A percentile compares a stretch with the other conserved stretches of the same genome.
Conservation (phyloP, 2,113 vertebrate species). For the Urocitellus parryii region DNA sequence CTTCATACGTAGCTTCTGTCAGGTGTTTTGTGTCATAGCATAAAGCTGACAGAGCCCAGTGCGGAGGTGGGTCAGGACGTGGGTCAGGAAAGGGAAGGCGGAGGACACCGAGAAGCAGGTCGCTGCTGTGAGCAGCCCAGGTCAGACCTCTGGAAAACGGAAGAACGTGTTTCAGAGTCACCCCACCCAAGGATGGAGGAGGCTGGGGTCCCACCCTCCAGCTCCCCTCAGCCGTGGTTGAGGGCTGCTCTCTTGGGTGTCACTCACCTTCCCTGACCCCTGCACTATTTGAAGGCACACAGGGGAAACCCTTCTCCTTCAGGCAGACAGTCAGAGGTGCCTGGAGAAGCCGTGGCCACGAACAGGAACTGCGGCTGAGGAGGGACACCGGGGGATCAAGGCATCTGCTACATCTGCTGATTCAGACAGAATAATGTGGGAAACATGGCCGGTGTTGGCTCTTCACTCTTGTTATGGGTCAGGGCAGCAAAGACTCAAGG, state of each 20-base stretch:
- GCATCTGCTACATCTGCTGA: background rate
- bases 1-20: background rate
- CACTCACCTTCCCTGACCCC: background rate
- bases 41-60: background rate
- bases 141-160: background rate
- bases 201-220: no score
- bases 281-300: background rate
- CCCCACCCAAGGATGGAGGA: background rate
- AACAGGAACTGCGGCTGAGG: fast-evolving
- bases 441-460: background rate
- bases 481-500: background rate
- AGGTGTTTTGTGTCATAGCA: background rate
- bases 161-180: background rate
- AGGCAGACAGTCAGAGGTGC: background rate
- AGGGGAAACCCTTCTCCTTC: background rate
- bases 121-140: fast-evolving
- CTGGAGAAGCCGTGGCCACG: background rate
- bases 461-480: background rate
- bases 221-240: background rate
- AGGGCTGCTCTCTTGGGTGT: background rate
- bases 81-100: background rate
- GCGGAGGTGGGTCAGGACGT: background rate
- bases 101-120: fast-evolving
- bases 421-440: background rate
- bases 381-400: background rate